phyloP scores from a whole-genome alignment of 2,113 vertebrate species.

The Takifugu bimaculatus region DNA sequence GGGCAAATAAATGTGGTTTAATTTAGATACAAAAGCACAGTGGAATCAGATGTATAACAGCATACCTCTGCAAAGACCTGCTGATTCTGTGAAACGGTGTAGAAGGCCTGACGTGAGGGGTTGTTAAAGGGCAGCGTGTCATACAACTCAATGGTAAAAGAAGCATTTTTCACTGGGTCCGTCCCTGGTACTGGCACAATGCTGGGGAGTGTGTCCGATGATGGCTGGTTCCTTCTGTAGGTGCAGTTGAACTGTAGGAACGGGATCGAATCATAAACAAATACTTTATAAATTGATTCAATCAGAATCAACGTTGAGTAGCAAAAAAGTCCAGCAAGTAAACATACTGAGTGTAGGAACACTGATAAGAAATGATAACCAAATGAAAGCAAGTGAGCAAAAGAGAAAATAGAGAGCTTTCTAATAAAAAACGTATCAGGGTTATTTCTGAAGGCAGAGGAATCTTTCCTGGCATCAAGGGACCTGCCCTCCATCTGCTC shows the following conservation, averaged over 20 bases:
- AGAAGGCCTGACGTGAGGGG: slow-evolving; percentile 76
- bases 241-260: slow-evolving; percentile 90
- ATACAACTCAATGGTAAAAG: slow-evolving; percentile 87
- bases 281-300: too few species aligned
- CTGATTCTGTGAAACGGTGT: slow-evolving; percentile 79
- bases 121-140: slow-evolving; percentile 71
- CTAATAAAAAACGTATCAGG: slow-evolving; percentile 40
- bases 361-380: too few species aligned
- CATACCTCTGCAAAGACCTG: slow-evolving; percentile 88
- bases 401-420: background rate
- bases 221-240: slow-evolving; percentile 56
- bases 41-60: background rate
- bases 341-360: too few species aligned
- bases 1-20: background rate
- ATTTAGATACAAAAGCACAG: background rate
- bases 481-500: slow-evolving; percentile 27
- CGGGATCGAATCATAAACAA: background rate
- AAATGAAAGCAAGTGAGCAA: too few species aligned
- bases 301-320: too few species aligned
- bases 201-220: background rate
- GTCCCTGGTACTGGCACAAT: slow-evolving; percentile 20
- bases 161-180: slow-evolving; percentile 66
- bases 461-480: slow-evolving; percentile 47
- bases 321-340: too few species aligned
- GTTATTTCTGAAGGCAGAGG: slow-evolving; percentile 46